Evolutionary conservation across 1,140 invertebrate species (phyloP).

Genomic region (Arion vulgaris): DNA sequence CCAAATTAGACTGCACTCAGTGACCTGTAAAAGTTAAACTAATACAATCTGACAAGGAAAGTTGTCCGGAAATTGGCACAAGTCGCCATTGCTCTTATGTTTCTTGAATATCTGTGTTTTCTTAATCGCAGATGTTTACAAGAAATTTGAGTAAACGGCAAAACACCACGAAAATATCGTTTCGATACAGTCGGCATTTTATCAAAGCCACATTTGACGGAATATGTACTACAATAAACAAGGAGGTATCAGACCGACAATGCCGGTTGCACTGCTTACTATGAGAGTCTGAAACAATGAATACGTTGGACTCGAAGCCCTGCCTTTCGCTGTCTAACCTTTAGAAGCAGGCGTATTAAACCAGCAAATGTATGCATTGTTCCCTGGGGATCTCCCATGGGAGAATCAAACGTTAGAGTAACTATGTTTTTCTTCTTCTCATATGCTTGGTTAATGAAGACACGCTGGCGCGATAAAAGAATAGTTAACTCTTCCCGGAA

Average conservation of each 20-base stretch:
- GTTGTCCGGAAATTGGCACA: too few species aligned
- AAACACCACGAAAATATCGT: neutral
- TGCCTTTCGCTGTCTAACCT: neutral
- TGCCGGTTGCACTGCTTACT: neutral
- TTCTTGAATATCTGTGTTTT: neutral
- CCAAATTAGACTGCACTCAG: too few species aligned
- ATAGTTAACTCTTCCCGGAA: constrained; percentile 19
- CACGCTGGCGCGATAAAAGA: constrained; percentile 15
- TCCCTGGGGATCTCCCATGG: neutral
- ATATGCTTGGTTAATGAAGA: constrained; percentile 27
- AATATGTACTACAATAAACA: neutral
- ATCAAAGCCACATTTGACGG: neutral
- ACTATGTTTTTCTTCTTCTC: neutral
- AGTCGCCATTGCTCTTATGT: too few species aligned
- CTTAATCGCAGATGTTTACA: neutral
- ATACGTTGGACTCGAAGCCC: neutral
- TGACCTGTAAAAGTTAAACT: too few species aligned
- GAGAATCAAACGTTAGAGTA: constrained; percentile 1
- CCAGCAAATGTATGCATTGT: constrained; percentile 32
- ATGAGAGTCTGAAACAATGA: neutral
- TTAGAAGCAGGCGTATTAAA: neutral
- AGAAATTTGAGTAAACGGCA: neutral
- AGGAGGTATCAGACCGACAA: neutral
- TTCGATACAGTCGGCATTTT: neutral
- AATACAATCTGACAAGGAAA: too few species aligned